Conservation (phyloP, 2,113 vertebrate species). For the Pyrgilauda ruficollis region DNA sequence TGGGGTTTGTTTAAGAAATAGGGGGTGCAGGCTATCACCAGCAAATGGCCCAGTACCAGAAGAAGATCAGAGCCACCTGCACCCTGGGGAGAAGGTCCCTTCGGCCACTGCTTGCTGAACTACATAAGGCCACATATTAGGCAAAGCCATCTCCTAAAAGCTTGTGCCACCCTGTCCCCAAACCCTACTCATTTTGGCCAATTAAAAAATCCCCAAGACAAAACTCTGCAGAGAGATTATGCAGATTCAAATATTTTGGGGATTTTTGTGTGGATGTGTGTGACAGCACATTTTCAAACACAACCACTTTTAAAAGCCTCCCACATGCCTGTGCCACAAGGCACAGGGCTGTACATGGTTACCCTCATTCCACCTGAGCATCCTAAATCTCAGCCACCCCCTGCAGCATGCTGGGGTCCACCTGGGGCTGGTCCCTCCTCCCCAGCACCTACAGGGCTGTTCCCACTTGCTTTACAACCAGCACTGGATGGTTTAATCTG, state of each 20-base stretch:
- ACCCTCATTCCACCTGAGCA: accelerated
- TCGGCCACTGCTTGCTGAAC: neutral
- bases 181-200: neutral
- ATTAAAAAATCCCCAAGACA: neutral
- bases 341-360: neutral
- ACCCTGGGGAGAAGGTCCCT: neutral
- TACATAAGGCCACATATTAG: accelerated
- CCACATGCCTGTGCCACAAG: slow-evolving; percentile 3
- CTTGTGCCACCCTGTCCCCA: neutral
- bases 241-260: slow-evolving; percentile 25
- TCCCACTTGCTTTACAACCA: neutral
- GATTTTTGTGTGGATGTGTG: slow-evolving; percentile 40
- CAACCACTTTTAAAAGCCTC: slow-evolving; percentile 2
- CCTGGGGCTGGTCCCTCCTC: neutral
- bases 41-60: neutral
- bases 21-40: neutral
- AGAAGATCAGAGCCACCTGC: neutral
- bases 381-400: neutral
- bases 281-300: slow-evolving; percentile 41
- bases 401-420: accelerated
- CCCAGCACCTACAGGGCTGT: neutral
- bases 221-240: neutral
- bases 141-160: neutral
- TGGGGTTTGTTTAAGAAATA: neutral
- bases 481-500: neutral